Percentiles rank a stretch among this genome's conserved stretches.
phyloP scores from a whole-genome alignment of 2,888 invertebrate species.

The Vannuccia rotundouncinata region DNA sequence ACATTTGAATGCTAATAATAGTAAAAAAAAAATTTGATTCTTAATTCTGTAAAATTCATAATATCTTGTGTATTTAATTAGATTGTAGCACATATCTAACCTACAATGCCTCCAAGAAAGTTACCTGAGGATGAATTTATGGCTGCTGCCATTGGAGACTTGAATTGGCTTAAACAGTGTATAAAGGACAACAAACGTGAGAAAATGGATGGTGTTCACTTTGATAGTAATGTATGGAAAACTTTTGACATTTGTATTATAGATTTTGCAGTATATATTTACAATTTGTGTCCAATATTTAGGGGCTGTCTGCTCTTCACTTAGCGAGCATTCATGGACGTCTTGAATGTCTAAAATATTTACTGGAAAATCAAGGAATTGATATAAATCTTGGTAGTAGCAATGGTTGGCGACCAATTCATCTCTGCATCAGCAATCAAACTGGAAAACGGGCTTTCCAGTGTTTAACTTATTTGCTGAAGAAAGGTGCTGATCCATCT shows the following conservation, averaged over 20 bases:
- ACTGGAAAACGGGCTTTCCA: constrained; percentile 51
- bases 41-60: too few species aligned
- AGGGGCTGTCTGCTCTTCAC: constrained; percentile 53
- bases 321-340: constrained; percentile 54
- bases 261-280: neutral
- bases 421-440: constrained; percentile 54
- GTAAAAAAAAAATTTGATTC: too few species aligned
- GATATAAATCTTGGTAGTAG: constrained; percentile 52
- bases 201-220: constrained; percentile 47
- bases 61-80: too few species aligned
- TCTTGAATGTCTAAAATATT: constrained; percentile 50
- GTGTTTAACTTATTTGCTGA: constrained; percentile 50
- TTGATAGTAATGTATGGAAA: constrained; percentile 53
- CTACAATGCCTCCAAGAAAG: constrained; percentile 2
- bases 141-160: constrained; percentile 56
- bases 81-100: too few species aligned
- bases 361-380: constrained; percentile 52
- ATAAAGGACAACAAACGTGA: constrained; percentile 44
- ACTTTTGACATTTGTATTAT: constrained; percentile 21
- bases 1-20: too few species aligned
- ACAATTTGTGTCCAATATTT: too few species aligned
- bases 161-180: constrained; percentile 55
- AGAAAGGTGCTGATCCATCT: constrained; percentile 51
- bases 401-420: constrained; percentile 55
- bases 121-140: constrained; percentile 53